Evolutionary conservation across 2,113 vertebrate species (phyloP).

Genomic region (Microcebus jonahi): DNA sequence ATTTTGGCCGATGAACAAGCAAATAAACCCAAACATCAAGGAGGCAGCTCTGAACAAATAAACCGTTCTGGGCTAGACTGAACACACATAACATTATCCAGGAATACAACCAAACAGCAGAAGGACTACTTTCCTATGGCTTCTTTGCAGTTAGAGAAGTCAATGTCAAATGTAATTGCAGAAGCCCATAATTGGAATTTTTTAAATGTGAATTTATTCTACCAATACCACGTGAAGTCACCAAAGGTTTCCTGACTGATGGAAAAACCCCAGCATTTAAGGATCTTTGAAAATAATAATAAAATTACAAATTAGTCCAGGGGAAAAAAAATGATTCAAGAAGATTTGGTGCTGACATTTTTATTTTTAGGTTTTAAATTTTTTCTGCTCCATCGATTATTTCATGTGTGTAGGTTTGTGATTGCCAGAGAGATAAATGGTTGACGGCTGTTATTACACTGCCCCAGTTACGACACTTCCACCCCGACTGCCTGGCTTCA

Average conservation of each 20-base stretch:
- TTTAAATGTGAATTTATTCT: conserved; percentile 56
- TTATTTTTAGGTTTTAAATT: conserved; percentile 50
- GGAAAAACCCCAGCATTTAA: background rate
- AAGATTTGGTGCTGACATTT: conserved; percentile 36
- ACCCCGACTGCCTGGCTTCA: conserved; percentile 21
- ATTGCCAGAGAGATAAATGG: conserved; percentile 64
- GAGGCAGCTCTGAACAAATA: conserved; percentile 69
- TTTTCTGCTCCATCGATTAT: conserved; percentile 53
- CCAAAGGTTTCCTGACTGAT: conserved; percentile 16
- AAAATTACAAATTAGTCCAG: background rate
- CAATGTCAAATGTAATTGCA: conserved; percentile 24
- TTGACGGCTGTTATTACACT: conserved; percentile 15
- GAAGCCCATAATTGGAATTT: background rate
- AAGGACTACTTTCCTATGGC: conserved; percentile 45
- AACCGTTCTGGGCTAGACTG: conserved; percentile 55
- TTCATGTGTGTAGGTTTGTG: conserved; percentile 29
- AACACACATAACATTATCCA: conserved; percentile 50
- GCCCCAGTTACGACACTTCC: background rate
- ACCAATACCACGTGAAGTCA: conserved; percentile 35
- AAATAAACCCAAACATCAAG: conserved; percentile 65
- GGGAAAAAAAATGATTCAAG: background rate
- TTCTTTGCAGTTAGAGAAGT: conserved; percentile 52
- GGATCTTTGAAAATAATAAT: conserved; percentile 25
- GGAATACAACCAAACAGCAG: conserved; percentile 29
- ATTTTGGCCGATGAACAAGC: conserved; percentile 56